These are phyloP conservation scores for Apotomis turbidana DNA, from an alignment of 2,888 invertebrate genomes.

Conservation along the genomic window DNA sequence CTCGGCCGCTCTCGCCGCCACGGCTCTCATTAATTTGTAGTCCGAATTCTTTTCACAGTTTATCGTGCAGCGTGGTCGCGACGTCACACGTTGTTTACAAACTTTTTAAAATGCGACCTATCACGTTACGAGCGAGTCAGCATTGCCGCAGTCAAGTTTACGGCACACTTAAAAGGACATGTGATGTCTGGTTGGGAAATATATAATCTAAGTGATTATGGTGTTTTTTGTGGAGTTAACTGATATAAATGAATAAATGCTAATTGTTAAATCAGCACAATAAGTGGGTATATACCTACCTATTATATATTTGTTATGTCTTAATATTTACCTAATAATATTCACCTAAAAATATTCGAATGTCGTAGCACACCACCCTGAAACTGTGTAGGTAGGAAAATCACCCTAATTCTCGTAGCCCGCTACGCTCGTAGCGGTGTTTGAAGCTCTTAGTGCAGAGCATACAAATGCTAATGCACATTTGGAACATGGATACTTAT, in stretches of 20 bases:
- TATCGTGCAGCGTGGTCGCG: constrained; percentile 46
- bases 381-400: constrained; percentile 14
- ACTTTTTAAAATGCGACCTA: constrained; percentile 35
- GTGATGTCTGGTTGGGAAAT: constrained; percentile 4
- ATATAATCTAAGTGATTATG: background rate
- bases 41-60: constrained; percentile 58
- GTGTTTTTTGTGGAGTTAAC: too few species aligned
- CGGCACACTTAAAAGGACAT: constrained; percentile 13
- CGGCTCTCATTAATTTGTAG: constrained; percentile 52
- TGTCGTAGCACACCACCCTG: background rate
- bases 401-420: constrained; percentile 14
- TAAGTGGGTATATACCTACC: too few species aligned
- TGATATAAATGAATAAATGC: too few species aligned
- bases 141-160: constrained; percentile 29
- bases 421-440: constrained; percentile 34
- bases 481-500: background rate
- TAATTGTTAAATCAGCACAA: too few species aligned
- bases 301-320: too few species aligned
- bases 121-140: constrained; percentile 45
- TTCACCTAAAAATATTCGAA: background rate
- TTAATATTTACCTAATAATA: too few species aligned
- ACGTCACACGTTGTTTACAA: constrained; percentile 38
- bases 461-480: background rate
- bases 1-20: constrained; percentile 58
- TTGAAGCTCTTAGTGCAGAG: constrained; percentile 3